Base-by-base conservation (phyloP, 2,888 invertebrate species). In the Pammene aurita region DNA sequence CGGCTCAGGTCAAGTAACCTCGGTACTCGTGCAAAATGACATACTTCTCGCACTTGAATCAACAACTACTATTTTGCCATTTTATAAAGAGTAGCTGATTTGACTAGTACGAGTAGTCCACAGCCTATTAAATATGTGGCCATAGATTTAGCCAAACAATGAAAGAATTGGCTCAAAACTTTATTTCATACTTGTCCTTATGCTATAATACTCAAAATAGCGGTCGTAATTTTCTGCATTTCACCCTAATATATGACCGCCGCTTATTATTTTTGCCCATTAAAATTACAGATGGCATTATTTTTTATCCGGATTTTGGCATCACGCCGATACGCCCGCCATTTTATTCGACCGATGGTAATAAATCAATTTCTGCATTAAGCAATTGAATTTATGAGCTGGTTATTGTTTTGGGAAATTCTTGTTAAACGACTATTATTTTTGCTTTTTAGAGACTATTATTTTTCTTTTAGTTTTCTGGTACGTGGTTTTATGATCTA, bases 341-440 rank as follows among this genome's bases (percentile, higher is more conserved):
- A 84, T 89, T 88, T 88, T 86, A 88, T 89, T 87, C 82, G 81
- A 76, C 80, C 84, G 73, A 75, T 74, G 71, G 77, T 73, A 73
- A 78, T 91, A 90, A 90, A 92, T 91, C 90, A 90, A 85, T 85
- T 89, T 88, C 86, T 88, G 87, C 88, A 89, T 90, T 88, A 88
- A 88, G 86, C 90, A 89, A 91, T 90, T 90, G 87, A 88, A 90
- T 91, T 88, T 89, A 90, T 85, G 85, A 82, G 78, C 87, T 88
- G 89, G 89, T 92, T 89, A 91, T 90, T 88, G 87, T 86, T 81
- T 81, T 78, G 80, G 84, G 83, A 87, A 85, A 90, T 89, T 84
- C 87, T 84, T 87, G 85, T 85, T 86, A 86, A 89, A 81, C 82
- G 85, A 78, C 87, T 83, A 86, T 85, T 85, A 80, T 84, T 82